Percentiles rank a stretch among this genome's conserved stretches.
phyloP scores from a whole-genome alignment of 1,140 invertebrate genomes.

The Drosophila kohkoa region DNA sequence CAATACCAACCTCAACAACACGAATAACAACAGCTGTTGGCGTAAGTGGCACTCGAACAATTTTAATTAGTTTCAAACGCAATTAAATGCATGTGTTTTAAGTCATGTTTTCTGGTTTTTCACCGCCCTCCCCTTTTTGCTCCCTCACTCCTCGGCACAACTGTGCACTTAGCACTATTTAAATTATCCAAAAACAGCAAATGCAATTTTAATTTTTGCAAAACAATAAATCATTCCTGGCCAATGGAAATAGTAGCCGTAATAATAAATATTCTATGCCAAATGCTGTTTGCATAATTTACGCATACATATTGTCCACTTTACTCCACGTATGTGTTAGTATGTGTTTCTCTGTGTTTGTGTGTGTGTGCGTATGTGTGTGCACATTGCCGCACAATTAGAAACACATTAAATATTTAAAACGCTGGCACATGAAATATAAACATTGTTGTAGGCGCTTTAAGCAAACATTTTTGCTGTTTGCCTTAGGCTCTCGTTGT shows the following conservation, averaged over 20 bases:
- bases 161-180: constrained; percentile 39
- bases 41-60: constrained; percentile 77
- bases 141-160: neutral
- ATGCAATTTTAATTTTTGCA: constrained; percentile 62
- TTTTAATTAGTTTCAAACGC: constrained; percentile 80
- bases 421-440: constrained; percentile 40
- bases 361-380: constrained; percentile 32
- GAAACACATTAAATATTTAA: constrained; percentile 78
- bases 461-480: constrained; percentile 37
- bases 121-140: no score
- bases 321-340: neutral
- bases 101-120: constrained; percentile 15
- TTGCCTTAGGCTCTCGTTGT: constrained; percentile 5
- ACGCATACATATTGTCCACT: neutral
- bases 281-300: constrained; percentile 56
- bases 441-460: constrained; percentile 45
- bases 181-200: constrained; percentile 27
- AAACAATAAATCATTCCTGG: constrained; percentile 71
- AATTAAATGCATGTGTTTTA: constrained; percentile 67
- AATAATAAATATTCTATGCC: constrained; percentile 53
- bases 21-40: constrained; percentile 46
- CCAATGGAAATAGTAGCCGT: constrained; percentile 17
- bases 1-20: constrained; percentile 40
- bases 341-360: constrained; percentile 22
- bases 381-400: constrained; percentile 65